Evolutionary conservation across 2,888 invertebrate species (phyloP).

Genomic region (Callosobruchus maculatus): DNA sequence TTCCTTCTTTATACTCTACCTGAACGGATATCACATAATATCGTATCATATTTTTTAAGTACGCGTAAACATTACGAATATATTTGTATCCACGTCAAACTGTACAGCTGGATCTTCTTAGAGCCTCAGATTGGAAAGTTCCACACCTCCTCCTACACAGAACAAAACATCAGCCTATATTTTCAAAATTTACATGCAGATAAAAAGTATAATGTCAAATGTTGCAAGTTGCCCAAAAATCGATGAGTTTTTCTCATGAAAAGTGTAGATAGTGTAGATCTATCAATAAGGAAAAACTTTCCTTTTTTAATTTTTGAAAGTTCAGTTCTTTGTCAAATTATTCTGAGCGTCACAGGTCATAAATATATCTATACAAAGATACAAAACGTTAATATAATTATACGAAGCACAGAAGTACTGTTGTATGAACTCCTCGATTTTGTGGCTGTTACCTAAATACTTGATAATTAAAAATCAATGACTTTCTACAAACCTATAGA

Average conservation of each 20-base stretch:
- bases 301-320: too few species aligned
- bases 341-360: too few species aligned
- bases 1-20: conserved; percentile 18
- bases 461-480: not conserved
- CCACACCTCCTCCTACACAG: not conserved
- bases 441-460: too few species aligned
- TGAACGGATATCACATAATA: conserved; percentile 6
- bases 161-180: not conserved
- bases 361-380: too few species aligned
- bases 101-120: not conserved
- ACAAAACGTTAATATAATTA: too few species aligned
- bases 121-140: not conserved
- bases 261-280: too few species aligned
- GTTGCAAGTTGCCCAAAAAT: too few species aligned
- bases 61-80: not conserved
- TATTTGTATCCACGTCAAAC: not conserved
- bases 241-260: too few species aligned
- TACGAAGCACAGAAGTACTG: too few species aligned
- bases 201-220: not conserved
- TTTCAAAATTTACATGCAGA: not conserved
- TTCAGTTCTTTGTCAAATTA: too few species aligned
- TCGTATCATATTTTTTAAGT: not conserved
- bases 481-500: not conserved
- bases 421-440: too few species aligned
- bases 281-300: too few species aligned